Conservation (phyloP, 2,113 vertebrate species). For the Neofelis nebulosa region DNA sequence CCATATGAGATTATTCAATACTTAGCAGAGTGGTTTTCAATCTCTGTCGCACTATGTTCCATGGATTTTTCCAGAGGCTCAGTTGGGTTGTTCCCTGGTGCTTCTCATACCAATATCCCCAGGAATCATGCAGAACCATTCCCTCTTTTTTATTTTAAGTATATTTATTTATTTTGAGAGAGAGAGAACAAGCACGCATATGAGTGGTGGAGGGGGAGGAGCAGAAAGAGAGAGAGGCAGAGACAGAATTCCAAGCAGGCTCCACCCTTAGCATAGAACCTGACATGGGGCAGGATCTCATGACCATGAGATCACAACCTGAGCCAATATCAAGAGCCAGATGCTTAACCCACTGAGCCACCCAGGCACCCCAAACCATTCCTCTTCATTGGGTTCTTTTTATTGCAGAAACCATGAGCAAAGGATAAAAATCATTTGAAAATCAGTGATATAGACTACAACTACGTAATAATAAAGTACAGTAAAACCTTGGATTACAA, state of each 20-base stretch:
- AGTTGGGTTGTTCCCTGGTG: background rate
- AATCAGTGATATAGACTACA: background rate
- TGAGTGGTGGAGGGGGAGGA: too few relatives aligned
- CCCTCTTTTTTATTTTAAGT: too few relatives aligned
- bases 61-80: background rate
- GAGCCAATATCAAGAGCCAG: too few relatives aligned
- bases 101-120: background rate
- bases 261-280: too few relatives aligned
- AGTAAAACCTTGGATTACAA: too few relatives aligned
- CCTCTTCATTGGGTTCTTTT: background rate
- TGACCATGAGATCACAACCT: too few relatives aligned
- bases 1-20: background rate
- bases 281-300: too few relatives aligned
- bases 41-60: background rate
- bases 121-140: background rate
- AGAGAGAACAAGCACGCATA: too few relatives aligned
- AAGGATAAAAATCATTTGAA: conserved; percentile 10
- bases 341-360: too few relatives aligned
- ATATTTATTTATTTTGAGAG: too few relatives aligned
- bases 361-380: background rate
- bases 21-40: background rate
- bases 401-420: background rate
- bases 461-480: background rate
- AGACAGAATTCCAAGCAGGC: too few relatives aligned
- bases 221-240: too few relatives aligned